A percentile compares a stretch with the other conserved stretches of the same genome.
phyloP scores from a whole-genome alignment of 2,797 vertebrate genomes.

The Danio choprae region DNA sequence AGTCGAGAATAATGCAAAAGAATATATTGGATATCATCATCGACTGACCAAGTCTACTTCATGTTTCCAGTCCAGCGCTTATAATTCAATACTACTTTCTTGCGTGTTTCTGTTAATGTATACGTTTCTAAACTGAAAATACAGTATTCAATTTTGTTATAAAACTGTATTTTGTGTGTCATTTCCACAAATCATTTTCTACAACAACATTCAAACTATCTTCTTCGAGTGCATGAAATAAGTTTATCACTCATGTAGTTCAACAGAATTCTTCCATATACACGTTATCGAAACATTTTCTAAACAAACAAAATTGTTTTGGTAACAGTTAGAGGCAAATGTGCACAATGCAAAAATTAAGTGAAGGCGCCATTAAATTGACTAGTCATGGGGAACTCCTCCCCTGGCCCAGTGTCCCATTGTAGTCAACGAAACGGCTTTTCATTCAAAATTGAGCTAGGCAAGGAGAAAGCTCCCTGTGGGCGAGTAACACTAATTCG shows the following conservation, averaged over 20 bases:
- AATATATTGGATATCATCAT: constrained; percentile 82
- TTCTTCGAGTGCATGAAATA: neutral
- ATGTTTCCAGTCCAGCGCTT: constrained; percentile 87
- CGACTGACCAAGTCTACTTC: constrained; percentile 78
- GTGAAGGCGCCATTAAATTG: constrained; percentile 86
- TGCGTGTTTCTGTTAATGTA: constrained; percentile 94
- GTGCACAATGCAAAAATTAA: constrained; percentile 83
- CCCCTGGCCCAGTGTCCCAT: constrained; percentile 83
- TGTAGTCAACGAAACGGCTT: constrained; percentile 85
- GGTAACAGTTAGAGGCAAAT: constrained; percentile 79
- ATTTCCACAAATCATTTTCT: constrained; percentile 59
- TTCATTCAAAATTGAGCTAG: constrained; percentile 79
- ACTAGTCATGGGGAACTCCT: constrained; percentile 87
- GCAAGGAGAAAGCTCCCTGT: constrained; percentile 74
- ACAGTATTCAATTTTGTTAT: constrained; percentile 94
- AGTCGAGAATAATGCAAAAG: constrained; percentile 87
- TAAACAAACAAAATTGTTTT: constrained; percentile 61
- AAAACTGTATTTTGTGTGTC: constrained; percentile 79
- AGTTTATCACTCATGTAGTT: neutral
- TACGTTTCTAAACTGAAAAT: constrained; percentile 92
- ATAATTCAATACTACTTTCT: constrained; percentile 87
- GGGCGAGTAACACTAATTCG: constrained; percentile 50
- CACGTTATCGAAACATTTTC: constrained; percentile 4
- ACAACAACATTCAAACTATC: neutral
- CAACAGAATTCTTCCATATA: neutral